phyloP scores from a whole-genome alignment of 2,888 invertebrate species.

The Pachliopta kotzebuea region DNA sequence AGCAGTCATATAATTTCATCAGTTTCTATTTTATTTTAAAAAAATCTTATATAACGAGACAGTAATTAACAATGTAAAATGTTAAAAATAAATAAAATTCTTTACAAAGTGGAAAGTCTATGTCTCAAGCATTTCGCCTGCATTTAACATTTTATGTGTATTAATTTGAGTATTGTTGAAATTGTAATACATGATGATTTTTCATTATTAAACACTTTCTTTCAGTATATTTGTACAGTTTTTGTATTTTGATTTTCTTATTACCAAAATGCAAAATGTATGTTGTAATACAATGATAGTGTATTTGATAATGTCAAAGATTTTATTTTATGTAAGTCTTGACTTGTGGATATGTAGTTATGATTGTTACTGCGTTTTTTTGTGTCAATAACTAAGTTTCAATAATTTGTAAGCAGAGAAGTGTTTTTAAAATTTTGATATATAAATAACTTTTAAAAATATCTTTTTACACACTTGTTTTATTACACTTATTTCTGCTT shows the following conservation, averaged over 20 bases:
- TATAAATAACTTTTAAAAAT: too few species aligned
- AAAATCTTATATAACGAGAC: too few species aligned
- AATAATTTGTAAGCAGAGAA: not conserved
- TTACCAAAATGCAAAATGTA: not conserved
- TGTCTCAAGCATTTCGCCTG: slow-evolving; percentile 1
- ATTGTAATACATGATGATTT: not conserved
- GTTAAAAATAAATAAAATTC: too few species aligned
- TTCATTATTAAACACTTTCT: not conserved
- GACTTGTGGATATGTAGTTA: not conserved
- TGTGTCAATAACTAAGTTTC: not conserved
- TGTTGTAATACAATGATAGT: not conserved
- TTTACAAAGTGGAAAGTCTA: too few species aligned
- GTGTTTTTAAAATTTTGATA: not conserved
- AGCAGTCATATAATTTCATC: too few species aligned
- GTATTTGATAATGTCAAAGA: not conserved
- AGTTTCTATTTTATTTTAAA: too few species aligned
- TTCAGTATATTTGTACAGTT: not conserved
- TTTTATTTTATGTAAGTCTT: not conserved
- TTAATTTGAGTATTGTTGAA: slow-evolving; percentile 86
- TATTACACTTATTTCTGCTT: not conserved
- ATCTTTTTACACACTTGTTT: too few species aligned
- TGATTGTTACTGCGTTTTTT: not conserved
- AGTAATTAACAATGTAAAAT: too few species aligned
- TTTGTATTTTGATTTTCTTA: too few species aligned
- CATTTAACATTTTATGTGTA: not conserved